phyloP scores from a whole-genome alignment of 2,888 invertebrate species.

The Coenonympha glycerion region DNA sequence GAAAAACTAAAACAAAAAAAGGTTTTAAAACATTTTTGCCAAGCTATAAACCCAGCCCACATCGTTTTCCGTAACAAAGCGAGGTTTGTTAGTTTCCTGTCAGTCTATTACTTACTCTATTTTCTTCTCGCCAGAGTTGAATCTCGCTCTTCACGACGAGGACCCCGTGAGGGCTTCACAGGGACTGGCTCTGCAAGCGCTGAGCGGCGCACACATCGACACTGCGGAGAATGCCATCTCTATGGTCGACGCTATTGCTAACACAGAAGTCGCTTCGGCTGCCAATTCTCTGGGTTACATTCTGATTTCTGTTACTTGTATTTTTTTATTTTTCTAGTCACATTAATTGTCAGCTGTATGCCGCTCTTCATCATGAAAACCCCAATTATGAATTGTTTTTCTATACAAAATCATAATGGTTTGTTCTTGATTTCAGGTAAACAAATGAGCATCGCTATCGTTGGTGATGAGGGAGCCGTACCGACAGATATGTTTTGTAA shows the following conservation, averaged over 20 bases:
- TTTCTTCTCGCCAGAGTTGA: constrained; percentile 46
- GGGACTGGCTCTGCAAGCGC: constrained; percentile 49
- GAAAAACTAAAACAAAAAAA: no score
- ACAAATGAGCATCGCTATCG: constrained; percentile 51
- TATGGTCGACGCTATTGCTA: constrained; percentile 40
- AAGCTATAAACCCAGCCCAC: no score
- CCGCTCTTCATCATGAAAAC: no score
- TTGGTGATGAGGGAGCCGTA: constrained; percentile 50
- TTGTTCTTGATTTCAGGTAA: constrained; percentile 34
- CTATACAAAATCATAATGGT: no score
- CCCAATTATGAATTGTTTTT: no score
- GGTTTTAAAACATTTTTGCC: no score
- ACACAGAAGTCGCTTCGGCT: constrained; percentile 38
- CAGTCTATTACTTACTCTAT: no score
- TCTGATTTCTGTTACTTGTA: no score
- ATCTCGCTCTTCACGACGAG: constrained; percentile 44
- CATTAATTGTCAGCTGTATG: no score
- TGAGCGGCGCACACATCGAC: constrained; percentile 40
- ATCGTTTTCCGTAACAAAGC: no score
- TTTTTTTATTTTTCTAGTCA: no score
- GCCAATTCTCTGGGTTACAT: constrained; percentile 32
- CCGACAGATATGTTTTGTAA: constrained; percentile 34
- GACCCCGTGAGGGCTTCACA: constrained; percentile 43
- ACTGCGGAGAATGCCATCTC: constrained; percentile 32
- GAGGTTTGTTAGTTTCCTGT: no score